These are phyloP conservation scores for Hemiscyllium ocellatum DNA, from an alignment of 2,113 vertebrate genomes.

Conservation along the genomic window DNA sequence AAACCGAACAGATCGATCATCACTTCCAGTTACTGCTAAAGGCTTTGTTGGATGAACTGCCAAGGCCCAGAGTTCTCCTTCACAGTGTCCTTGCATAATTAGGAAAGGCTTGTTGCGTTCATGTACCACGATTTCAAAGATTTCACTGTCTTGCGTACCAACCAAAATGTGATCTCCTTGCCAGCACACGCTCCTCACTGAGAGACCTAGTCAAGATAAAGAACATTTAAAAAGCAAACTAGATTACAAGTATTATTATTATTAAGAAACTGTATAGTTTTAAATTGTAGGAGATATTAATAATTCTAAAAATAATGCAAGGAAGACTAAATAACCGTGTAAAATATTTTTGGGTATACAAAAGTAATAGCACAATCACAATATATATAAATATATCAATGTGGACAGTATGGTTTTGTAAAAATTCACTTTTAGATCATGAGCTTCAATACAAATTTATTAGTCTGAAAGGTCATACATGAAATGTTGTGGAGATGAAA, in stretches of 20 bases:
- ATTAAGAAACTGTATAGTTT: neutral
- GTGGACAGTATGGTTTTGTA: neutral
- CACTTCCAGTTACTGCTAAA: constrained; percentile 92
- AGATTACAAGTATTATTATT: neutral
- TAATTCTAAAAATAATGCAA: neutral
- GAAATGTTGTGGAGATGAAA: neutral
- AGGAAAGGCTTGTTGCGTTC: constrained; percentile 96
- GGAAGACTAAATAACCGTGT: neutral
- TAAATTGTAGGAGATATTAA: neutral
- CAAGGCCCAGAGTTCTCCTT: constrained; percentile 97
- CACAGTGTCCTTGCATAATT: constrained; percentile 98
- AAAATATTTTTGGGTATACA: neutral
- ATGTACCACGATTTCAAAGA: constrained; percentile 96
- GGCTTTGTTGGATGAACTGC: constrained; percentile 94
- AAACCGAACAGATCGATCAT: constrained; percentile 94
- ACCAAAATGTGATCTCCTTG: constrained; percentile 92
- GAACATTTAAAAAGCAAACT: neutral
- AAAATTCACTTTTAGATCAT: neutral
- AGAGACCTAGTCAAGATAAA: constrained; percentile 67
- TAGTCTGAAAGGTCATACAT: neutral
- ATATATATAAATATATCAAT: neutral
- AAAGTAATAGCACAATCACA: neutral
- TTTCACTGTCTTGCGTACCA: constrained; percentile 95
- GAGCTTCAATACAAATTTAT: neutral
- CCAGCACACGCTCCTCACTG: constrained; percentile 97